A percentile compares a stretch with the other conserved stretches of the same genome.
Evolutionary conservation across 2,797 vertebrate genomes (phyloP).

Genomic region (Bryconaethiops microstoma): DNA sequence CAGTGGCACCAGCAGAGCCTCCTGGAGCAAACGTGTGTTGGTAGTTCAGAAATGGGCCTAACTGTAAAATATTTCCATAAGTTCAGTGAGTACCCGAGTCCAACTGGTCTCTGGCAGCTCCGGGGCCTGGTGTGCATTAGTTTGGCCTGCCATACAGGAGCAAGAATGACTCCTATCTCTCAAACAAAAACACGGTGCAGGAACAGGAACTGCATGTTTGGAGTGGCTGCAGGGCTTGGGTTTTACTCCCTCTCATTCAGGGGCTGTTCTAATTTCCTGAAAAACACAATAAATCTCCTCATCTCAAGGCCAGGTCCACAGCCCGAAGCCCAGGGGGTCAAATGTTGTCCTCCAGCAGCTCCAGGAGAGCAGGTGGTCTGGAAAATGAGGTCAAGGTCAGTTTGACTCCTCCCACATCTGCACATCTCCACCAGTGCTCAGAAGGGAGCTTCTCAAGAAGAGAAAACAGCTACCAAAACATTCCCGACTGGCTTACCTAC

Average conservation of each 20-base stretch:
- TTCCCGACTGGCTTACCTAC: not conserved
- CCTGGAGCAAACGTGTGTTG: not conserved
- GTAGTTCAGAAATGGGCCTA: not conserved
- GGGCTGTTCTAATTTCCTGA: constrained; percentile 30
- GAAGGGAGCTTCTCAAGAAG: not conserved
- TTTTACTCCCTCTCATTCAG: constrained; percentile 12
- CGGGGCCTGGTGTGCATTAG: not conserved
- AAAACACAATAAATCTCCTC: constrained; percentile 30
- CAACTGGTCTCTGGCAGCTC: not conserved
- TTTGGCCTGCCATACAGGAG: not conserved
- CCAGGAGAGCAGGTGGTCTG: constrained; percentile 28
- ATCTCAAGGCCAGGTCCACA: constrained; percentile 12
- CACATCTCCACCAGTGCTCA: not conserved
- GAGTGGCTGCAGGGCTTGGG: constrained; percentile 12
- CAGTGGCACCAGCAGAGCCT: too few relatives aligned
- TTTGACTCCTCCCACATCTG: not conserved
- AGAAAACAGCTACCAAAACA: constrained; percentile 40
- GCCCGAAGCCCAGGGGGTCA: constrained; percentile 18
- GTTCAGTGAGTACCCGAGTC: too few relatives aligned
- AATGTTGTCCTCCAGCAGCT: constrained; percentile 39
- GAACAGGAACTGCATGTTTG: constrained; percentile 11
- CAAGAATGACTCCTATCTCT: constrained; percentile 10
- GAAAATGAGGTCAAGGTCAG: constrained; percentile 9
- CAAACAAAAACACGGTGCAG: not conserved
- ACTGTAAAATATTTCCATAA: not conserved